Percentiles rank a stretch among this genome's conserved stretches.
Evolutionary conservation across 1,140 invertebrate genomes (phyloP).

Genomic region (Physella acuta): DNA sequence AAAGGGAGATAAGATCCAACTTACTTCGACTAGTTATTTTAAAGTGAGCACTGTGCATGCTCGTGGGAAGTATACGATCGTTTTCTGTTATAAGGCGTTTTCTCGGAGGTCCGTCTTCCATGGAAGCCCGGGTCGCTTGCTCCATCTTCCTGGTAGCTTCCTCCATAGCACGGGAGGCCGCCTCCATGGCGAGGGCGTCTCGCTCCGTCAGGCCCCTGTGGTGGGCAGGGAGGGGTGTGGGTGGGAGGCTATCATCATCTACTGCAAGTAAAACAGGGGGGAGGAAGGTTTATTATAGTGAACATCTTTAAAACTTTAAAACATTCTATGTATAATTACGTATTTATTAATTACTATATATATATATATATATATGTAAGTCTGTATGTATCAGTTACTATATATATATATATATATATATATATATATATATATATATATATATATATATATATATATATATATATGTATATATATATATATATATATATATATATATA

Average conservation of each 20-base stretch:
- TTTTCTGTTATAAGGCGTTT: constrained; percentile 61
- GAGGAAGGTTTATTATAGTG: too few relatives aligned
- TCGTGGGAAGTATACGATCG: constrained; percentile 49
- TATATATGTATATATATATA: too few relatives aligned
- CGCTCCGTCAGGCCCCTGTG: constrained; percentile 53
- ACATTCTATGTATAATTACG: too few relatives aligned
- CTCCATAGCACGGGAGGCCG: constrained; percentile 57
- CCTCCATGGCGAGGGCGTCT: constrained; percentile 60
- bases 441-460: too few relatives aligned
- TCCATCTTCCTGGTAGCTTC: constrained; percentile 59
- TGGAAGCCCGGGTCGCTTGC: constrained; percentile 46
- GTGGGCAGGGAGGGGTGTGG: constrained; percentile 44
- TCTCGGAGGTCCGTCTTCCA: constrained; percentile 49
- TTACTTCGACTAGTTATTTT: constrained; percentile 86
- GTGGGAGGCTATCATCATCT: constrained; percentile 51
- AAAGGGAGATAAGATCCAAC: too few relatives aligned
- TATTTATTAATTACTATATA: too few relatives aligned
- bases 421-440: too few relatives aligned
- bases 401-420: too few relatives aligned
- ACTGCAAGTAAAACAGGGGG: constrained; percentile 24
- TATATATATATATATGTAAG: too few relatives aligned
- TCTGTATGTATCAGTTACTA: too few relatives aligned
- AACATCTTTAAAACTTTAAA: too few relatives aligned
- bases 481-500: too few relatives aligned
- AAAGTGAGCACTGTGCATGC: constrained; percentile 74